A percentile compares a stretch with the other conserved stretches of the same genome.
phyloP scores from a whole-genome alignment of 1,140 invertebrate species.

The Ceratina japonica region DNA sequence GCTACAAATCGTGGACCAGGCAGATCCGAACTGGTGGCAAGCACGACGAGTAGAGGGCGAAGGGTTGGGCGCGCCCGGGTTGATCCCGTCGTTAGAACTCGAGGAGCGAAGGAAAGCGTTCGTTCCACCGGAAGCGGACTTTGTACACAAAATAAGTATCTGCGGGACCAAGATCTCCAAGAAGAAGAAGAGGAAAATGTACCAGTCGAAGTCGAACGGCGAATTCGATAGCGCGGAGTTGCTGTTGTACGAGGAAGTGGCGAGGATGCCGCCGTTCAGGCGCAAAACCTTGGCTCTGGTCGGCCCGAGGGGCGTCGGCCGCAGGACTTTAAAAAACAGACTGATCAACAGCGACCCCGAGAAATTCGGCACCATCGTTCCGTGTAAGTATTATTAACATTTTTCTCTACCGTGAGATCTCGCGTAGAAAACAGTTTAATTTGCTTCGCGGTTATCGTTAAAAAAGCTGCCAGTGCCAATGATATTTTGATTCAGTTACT shows the following conservation, averaged over 20 bases:
- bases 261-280: constrained; percentile 96
- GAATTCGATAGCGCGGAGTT: constrained; percentile 97
- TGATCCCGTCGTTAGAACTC: constrained; percentile 95
- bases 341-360: constrained; percentile 95
- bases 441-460: no score
- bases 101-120: constrained; percentile 98
- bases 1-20: constrained; percentile 94
- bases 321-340: constrained; percentile 95
- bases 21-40: constrained; percentile 99
- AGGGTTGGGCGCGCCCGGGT: constrained; percentile 85
- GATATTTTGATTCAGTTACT: constrained; percentile 85
- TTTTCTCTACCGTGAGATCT: neutral
- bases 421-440: neutral
- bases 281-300: constrained; percentile 95
- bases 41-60: constrained; percentile 87
- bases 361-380: constrained; percentile 93
- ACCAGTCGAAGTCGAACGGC: constrained; percentile 91
- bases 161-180: constrained; percentile 93
- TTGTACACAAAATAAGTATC: constrained; percentile 95
- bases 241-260: constrained; percentile 97
- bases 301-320: constrained; percentile 95
- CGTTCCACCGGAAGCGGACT: constrained; percentile 96
- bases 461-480: neutral
- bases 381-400: constrained; percentile 87
- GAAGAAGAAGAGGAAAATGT: constrained; percentile 96